These are phyloP conservation scores for Bombus picipes DNA, from an alignment of 1,140 invertebrate genomes.

Conservation along the genomic window DNA sequence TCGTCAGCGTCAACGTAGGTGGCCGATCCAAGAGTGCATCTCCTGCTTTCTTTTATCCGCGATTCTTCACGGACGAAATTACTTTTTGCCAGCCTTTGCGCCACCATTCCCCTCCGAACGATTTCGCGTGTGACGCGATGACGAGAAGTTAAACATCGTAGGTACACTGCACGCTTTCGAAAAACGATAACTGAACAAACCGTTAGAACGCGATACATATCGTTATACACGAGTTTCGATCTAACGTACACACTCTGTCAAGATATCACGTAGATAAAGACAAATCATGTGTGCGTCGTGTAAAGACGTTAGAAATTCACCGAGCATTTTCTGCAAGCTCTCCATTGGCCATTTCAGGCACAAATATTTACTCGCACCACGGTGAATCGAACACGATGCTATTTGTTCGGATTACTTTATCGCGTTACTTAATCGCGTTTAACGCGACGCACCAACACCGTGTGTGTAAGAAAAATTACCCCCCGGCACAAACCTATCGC, in stretches of 20 bases:
- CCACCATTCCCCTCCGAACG: background rate
- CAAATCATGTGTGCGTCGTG: slow-evolving; percentile 14
- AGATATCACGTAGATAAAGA: background rate
- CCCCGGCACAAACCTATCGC: background rate
- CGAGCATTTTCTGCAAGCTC: slow-evolving; percentile 36
- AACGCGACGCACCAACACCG: slow-evolving; percentile 20
- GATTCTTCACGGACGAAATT: slow-evolving; percentile 18
- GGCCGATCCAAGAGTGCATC: slow-evolving; percentile 27
- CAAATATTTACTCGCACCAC: slow-evolving; percentile 61
- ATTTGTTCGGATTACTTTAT: slow-evolving; percentile 51
- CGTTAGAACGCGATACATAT: slow-evolving; percentile 14
- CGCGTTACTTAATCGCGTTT: slow-evolving; percentile 47
- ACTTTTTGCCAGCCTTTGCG: background rate
- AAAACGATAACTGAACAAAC: background rate
- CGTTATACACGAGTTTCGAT: no score
- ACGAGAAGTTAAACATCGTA: background rate
- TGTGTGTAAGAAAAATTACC: background rate
- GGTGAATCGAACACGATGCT: slow-evolving; percentile 29
- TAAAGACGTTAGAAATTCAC: slow-evolving; percentile 49
- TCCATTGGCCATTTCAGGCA: slow-evolving; percentile 1
- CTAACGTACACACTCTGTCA: slow-evolving; percentile 9
- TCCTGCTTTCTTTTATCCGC: slow-evolving; percentile 1
- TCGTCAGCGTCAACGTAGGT: slow-evolving; percentile 59
- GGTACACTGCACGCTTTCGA: background rate
- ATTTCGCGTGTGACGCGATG: background rate